phyloP scores from a whole-genome alignment of 2,797 vertebrate species.

The Manis crassicaudata region DNA sequence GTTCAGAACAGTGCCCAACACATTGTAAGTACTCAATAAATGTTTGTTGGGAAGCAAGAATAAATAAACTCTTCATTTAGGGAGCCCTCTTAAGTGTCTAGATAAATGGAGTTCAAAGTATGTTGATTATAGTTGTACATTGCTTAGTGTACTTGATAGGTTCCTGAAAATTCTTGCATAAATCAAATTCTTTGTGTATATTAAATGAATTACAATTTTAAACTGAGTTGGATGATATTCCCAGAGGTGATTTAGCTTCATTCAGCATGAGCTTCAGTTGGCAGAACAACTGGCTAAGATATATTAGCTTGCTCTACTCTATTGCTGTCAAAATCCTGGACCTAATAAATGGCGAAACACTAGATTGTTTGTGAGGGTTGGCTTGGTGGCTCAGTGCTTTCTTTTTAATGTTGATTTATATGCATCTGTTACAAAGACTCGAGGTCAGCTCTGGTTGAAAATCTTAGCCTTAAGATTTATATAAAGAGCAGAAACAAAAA shows the following conservation, averaged over 20 bases:
- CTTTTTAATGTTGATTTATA: not conserved
- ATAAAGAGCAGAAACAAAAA: not conserved
- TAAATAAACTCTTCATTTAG: not conserved
- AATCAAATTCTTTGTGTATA: not conserved
- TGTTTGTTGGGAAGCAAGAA: not conserved
- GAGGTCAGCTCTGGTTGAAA: not conserved
- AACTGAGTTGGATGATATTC: not conserved
- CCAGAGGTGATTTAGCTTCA: slow-evolving; percentile 4
- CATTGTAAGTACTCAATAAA: not conserved
- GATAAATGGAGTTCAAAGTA: not conserved
- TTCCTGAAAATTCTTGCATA: not conserved
- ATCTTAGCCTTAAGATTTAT: not conserved
- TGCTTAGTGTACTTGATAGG: not conserved
- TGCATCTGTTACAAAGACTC: not conserved
- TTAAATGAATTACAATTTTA: not conserved
- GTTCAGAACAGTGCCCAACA: not conserved
- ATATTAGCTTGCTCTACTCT: not conserved
- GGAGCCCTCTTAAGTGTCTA: not conserved
- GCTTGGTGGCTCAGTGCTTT: not conserved
- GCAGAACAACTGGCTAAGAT: not conserved
- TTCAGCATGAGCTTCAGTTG: not conserved
- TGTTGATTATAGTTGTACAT: not conserved
- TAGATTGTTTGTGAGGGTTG: not conserved
- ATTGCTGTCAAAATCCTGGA: not conserved
- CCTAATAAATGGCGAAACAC: not conserved